A percentile compares a stretch with the other conserved stretches of the same genome.
Conservation (phyloP, 2,888 invertebrate genomes). For the Pseudococcus viburni region DNA sequence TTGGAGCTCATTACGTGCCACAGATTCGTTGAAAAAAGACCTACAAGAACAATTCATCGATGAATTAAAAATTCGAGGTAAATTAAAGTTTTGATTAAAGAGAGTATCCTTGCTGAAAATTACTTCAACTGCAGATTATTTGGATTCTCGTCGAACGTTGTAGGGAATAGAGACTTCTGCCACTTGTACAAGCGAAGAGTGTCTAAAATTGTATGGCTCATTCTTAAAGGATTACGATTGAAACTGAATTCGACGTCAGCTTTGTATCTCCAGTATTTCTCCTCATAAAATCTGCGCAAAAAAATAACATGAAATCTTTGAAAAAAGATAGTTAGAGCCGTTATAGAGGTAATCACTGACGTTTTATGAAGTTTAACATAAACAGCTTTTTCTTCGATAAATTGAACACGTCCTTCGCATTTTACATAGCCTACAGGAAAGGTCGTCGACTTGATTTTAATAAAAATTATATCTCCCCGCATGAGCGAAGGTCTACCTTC, state of each 20-base stretch:
- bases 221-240: conserved; percentile 70
- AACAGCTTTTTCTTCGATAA: conserved; percentile 69
- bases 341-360: not conserved
- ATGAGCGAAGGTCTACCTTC: conserved; percentile 71
- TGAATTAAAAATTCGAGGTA: not conserved
- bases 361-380: conserved; percentile 55
- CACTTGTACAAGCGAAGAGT: conserved; percentile 57
- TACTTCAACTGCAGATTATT: not conserved
- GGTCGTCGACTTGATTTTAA: conserved; percentile 63
- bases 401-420: conserved; percentile 70
- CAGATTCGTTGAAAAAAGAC: conserved; percentile 68
- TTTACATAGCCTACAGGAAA: conserved; percentile 18
- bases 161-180: not conserved
- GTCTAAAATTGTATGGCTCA: conserved; percentile 70
- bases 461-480: conserved; percentile 70
- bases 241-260: conserved; percentile 70
- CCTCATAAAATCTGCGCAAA: conserved; percentile 7
- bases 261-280: not conserved
- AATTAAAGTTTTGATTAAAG: no score
- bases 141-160: not conserved
- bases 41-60: not conserved
- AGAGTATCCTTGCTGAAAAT: not conserved
- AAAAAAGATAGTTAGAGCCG: not conserved
- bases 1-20: conserved; percentile 77
- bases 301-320: not conserved